These are phyloP conservation scores for Hedychridium roseum DNA, from an alignment of 2,888 invertebrate species.

Conservation along the genomic window DNA sequence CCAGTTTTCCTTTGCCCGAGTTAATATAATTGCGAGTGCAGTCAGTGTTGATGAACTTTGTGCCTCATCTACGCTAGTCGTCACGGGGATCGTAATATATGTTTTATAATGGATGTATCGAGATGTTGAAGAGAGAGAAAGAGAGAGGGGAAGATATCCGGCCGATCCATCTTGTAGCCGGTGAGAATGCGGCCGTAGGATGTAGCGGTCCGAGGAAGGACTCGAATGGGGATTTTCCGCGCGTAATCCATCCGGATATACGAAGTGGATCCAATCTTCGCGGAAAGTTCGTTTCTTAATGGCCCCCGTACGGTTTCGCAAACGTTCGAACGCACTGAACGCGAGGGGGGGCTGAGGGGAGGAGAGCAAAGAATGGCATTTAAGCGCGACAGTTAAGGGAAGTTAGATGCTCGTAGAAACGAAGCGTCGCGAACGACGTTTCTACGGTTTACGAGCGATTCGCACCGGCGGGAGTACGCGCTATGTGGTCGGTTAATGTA, in stretches of 20 bases:
- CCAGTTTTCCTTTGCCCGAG: too few species aligned
- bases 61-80: too few species aligned
- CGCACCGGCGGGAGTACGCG: slow-evolving; percentile 33
- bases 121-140: too few species aligned
- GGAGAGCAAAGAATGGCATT: slow-evolving; percentile 44
- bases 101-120: too few species aligned
- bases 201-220: too few species aligned
- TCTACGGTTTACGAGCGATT: slow-evolving; percentile 49
- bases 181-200: too few species aligned
- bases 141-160: too few species aligned
- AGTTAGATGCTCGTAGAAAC: slow-evolving; percentile 43
- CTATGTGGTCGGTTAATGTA: slow-evolving; percentile 49
- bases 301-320: slow-evolving; percentile 29
- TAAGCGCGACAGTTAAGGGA: slow-evolving; percentile 46
- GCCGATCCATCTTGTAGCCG: too few species aligned
- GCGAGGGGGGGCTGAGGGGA: slow-evolving; percentile 5
- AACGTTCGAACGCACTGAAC: slow-evolving; percentile 16
- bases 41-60: too few species aligned
- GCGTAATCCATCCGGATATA: slow-evolving; percentile 7
- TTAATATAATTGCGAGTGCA: too few species aligned
- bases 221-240: too few species aligned
- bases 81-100: too few species aligned
- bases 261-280: slow-evolving; percentile 29
- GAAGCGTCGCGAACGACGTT: slow-evolving; percentile 44
- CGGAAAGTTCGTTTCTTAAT: slow-evolving; percentile 33